Base-by-base conservation (phyloP, 2,888 invertebrate genomes). In the Coenonympha arcania region DNA sequence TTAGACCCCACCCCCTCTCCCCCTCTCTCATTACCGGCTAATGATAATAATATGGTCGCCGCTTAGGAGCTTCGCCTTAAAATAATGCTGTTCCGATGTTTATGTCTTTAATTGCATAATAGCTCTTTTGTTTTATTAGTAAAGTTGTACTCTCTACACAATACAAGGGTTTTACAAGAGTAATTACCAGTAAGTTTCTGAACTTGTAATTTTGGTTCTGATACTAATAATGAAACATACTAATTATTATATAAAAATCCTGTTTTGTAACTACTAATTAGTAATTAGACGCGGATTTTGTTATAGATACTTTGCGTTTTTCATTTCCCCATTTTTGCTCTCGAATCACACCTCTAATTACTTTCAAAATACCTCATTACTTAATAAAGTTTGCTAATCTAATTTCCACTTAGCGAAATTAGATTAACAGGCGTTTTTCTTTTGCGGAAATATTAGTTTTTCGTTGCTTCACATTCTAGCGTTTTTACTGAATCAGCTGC, bases 351-450 rank as follows among this genome's bases (percentile, higher is more conserved):
- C 34, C 44, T 20, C 45, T 52, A 48, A 52, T 48, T 36, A 50
- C 37, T 43, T 46, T 45, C 48, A 40, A 60, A 52, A 50, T 48
- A 52, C 34, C 59, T 67, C 64, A 65, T 66, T 65, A 63, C 61
- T 64, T 58, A 59, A 50, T 59, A 59, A 60, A 64, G 63, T 63
- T 63, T 56, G 46, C 56, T 46, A 44, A 57, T 57, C 59, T 62
- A 61, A 60, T 54, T 39, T 39, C 57, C 60, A 62, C 60, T 66
- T 64, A 58, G 52, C 49, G 5, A 50, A 54, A 54, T 48, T 54
- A 54, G 59, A 68, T 66, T 64, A 59, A 53, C 51, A 16, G 20
- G 15, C 24, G 4, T 36, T 33, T 19, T 11, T 13, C 24, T 39
- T 39, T 39, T 39, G 37, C 13, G n/a, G n/a, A n/a, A 15, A 16